Percentiles rank a stretch among this genome's conserved stretches.
These are phyloP conservation scores for Amiota mariae DNA, from an alignment of 2,888 invertebrate species.

Conservation along the genomic window DNA sequence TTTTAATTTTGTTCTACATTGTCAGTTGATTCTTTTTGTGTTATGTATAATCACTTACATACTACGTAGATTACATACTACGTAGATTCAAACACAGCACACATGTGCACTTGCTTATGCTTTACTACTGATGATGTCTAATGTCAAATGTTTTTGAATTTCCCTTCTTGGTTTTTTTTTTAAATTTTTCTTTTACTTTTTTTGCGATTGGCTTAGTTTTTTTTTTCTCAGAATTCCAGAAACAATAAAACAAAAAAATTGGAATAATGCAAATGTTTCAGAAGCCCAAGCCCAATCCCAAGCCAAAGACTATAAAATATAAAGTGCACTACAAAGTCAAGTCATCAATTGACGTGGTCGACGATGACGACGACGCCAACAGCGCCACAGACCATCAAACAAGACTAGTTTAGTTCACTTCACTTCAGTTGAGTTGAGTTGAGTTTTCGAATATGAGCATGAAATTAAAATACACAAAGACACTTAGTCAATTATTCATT, in stretches of 20 bases:
- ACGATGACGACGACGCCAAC: neutral
- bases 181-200: neutral
- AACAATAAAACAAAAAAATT: slow-evolving; percentile 17
- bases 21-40: neutral
- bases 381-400: neutral
- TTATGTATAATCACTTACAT: neutral
- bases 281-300: slow-evolving; percentile 11
- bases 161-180: neutral
- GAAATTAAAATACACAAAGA: neutral
- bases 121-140: slow-evolving; percentile 1
- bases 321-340: too few relatives aligned
- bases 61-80: too few relatives aligned
- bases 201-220: neutral
- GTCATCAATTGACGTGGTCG: too few relatives aligned
- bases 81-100: too few relatives aligned
- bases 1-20: neutral
- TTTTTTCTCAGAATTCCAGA: slow-evolving; percentile 16
- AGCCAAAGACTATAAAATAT: too few relatives aligned
- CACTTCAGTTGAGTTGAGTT: neutral
- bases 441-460: neutral
- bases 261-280: slow-evolving; percentile 24
- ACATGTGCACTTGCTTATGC: too few relatives aligned
- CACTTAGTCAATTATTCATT: neutral
- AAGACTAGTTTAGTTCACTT: too few relatives aligned
- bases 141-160: neutral